Evolutionary conservation across 2,113 vertebrate species (phyloP).

Genomic region (Cyrtonyx montezumae): DNA sequence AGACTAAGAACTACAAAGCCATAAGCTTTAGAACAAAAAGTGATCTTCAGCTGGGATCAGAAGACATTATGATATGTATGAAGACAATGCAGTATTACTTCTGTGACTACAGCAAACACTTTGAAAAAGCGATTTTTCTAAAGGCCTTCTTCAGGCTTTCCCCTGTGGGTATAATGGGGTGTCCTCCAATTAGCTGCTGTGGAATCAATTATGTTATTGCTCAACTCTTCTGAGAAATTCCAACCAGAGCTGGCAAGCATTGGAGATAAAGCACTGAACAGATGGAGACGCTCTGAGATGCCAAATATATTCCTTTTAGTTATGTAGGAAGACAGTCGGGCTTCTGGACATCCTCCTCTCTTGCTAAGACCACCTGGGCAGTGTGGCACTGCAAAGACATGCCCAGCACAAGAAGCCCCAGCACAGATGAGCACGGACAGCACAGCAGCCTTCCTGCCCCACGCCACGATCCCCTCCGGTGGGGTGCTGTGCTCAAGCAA

Average conservation of each 20-base stretch:
- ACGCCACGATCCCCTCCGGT: accelerated
- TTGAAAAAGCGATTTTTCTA: slow-evolving; percentile 44
- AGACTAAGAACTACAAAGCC: slow-evolving; percentile 23
- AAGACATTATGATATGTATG: not conserved
- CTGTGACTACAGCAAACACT: slow-evolving; percentile 17
- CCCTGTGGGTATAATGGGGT: slow-evolving; percentile 34
- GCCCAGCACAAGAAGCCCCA: accelerated
- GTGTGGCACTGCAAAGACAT: not conserved
- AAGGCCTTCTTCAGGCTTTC: slow-evolving; percentile 33
- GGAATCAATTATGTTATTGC: slow-evolving; percentile 70
- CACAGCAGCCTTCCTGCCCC: accelerated
- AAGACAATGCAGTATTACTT: not conserved
- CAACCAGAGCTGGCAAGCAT: slow-evolving; percentile 35
- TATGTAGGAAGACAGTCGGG: not conserved
- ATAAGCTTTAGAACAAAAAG: slow-evolving; percentile 20
- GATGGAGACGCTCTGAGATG: slow-evolving; percentile 37
- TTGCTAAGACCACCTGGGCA: not conserved
- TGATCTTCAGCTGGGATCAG: slow-evolving; percentile 22
- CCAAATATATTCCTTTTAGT: not conserved
- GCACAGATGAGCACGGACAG: accelerated
- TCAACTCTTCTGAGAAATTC: slow-evolving; percentile 62
- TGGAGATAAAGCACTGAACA: slow-evolving; percentile 47
- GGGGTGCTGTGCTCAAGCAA: not conserved
- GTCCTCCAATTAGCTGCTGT: slow-evolving; percentile 63
- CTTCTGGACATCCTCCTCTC: not conserved